Base-by-base conservation (phyloP, 2,888 invertebrate species). In the Galerucella nymphaeae region DNA sequence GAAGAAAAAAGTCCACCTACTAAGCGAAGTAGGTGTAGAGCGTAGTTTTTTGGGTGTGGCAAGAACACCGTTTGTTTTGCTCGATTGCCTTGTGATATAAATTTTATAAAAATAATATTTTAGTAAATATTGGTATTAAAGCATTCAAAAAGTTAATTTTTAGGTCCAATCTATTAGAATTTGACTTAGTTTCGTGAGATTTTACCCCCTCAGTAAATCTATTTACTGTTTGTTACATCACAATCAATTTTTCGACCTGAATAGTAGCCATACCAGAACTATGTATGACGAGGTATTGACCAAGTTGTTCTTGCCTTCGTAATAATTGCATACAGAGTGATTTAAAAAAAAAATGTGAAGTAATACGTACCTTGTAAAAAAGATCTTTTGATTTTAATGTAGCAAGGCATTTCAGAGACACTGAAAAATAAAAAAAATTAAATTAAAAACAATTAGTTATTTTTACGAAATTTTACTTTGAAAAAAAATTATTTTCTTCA, bases 331-430 rank as follows among this genome's bases (percentile, higher is more conserved):
- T 30, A 30, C 4, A 30, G 23, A 30, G 13, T 42, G 42, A 4
- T 4, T 10, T 42, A 3, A 1, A 14, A 16, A 61, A 5, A 53
- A 16, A 14, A 4, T 30, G 23, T 23, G 23, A 13, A 23, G 18
- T 23, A n/a, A 58, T 30, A 76, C 79, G 78, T 74, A 86, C 86
- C 85, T 83, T 83, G 83, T 77, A 84, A 80, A 80, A 82, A 82
- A 79, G 82, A 80, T 77, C 80, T 84, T 84, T 85, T 85, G 84
- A 85, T 86, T 82, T 84, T 85, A 80, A 83, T 84, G 79, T 83
- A 84, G 82, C 83, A 83, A 82, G 85, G 84, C 86, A 86, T 86
- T 77, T 83, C 84, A 85, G 85, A 81, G 84, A 83, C 83, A 81
- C 85, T 86, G 16, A 75, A 85, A 85, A 77, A 80, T 64, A 65